These are phyloP conservation scores for Teleogryllus oceanicus DNA, from an alignment of 2,888 invertebrate genomes.

Conservation along the genomic window DNA sequence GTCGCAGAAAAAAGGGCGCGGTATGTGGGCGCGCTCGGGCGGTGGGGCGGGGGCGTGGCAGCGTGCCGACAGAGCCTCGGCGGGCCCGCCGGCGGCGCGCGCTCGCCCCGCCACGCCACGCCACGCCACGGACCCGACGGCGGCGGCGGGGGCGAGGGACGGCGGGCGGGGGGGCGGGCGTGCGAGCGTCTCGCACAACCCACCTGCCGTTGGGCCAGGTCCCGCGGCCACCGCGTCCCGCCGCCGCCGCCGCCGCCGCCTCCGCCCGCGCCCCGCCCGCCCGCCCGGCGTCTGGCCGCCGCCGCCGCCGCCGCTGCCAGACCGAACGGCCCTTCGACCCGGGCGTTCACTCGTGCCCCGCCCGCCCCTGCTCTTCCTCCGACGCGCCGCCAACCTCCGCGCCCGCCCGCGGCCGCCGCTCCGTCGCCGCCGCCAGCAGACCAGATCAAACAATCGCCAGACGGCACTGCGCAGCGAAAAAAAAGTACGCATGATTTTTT, in stretches of 20 bases:
- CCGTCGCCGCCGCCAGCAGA: not conserved
- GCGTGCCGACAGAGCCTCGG: not conserved
- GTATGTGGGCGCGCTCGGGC: not conserved
- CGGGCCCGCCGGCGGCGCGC: too few species aligned
- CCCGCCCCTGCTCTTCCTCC: not conserved
- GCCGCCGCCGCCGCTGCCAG: too few species aligned
- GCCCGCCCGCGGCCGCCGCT: not conserved
- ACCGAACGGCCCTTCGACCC: slow-evolving; percentile 18
- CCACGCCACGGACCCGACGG: too few species aligned
- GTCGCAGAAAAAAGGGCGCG: not conserved
- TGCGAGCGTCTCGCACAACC: too few species aligned
- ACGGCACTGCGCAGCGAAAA: slow-evolving; percentile 11
- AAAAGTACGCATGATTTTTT: not conserved
- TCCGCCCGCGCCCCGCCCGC: too few species aligned
- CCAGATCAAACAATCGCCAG: slow-evolving; percentile 2
- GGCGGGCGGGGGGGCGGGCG: too few species aligned
- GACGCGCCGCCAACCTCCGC: not conserved
- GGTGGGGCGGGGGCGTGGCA: not conserved
- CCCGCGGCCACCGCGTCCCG: too few species aligned
- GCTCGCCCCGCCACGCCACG: too few species aligned
- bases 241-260: too few species aligned
- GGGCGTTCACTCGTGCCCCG: not conserved
- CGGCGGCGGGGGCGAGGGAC: too few species aligned
- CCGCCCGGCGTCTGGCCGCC: too few species aligned
- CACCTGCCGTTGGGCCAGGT: too few species aligned